Base-by-base conservation (phyloP, 1,140 invertebrate species). In the Lethrus apterus region DNA sequence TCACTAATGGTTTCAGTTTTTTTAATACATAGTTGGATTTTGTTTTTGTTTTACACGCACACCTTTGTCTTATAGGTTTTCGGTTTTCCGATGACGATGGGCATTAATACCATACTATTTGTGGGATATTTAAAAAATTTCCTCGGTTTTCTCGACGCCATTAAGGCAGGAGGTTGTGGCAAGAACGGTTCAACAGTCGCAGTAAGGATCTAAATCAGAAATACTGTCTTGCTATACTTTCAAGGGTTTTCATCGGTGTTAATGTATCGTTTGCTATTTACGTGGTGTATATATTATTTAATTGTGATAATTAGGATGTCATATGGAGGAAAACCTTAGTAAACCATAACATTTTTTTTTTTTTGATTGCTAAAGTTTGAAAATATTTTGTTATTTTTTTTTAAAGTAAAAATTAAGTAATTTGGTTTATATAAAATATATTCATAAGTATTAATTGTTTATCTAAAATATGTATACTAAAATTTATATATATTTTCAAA, bases 161-260 rank as follows among this genome's bases (percentile, higher is more conserved):
- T 86, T 56, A 72, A 82, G 46, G 68, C 76, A 59, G 86, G 87
- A 65, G 89, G 90, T 56, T 77, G 82, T 57, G 91, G 92, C 52
- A 93, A 92, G 74, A 95, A 95, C 72, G 90, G 90, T 68, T 92
- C 89, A 30, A 90, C 89, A 31, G 83, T 92, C 61, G 90, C 89
- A 65, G 89, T 90, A 84, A 88, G 85, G 59, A 41, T 26, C 18
- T n/a, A n/a, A n/a, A n/a, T n/a, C n/a, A n/a, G n/a, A n/a, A n/a
- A n/a, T n/a, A n/a, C n/a, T n/a, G n/a, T n/a, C n/a, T n/a, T n/a
- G n/a, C n/a, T n/a, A n/a, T n/a, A n/a, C n/a, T n/a, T n/a, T n/a
- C n/a, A n/a, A n/a, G n/a, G n/a, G n/a, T n/a, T n/a, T n/a, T n/a
- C n/a, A n/a, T n/a, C n/a, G n/a, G n/a, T n/a, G n/a, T n/a, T n/a